Percentiles rank a stretch among this genome's conserved stretches.
phyloP scores from a whole-genome alignment of 2,113 vertebrate species.

The Larimichthys crocea region DNA sequence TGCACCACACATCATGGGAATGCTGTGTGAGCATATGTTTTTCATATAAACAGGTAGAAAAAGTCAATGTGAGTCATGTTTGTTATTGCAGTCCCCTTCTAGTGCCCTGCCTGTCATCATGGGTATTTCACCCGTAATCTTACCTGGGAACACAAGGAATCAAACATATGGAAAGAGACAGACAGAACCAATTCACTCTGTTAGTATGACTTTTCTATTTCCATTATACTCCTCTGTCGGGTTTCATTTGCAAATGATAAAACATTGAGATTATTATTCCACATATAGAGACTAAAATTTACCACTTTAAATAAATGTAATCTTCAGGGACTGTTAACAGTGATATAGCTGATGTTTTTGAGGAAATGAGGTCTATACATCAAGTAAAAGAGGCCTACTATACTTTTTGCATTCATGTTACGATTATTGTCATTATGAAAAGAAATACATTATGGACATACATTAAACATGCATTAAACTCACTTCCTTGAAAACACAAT shows the following conservation, averaged over 20 bases:
- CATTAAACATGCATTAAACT: constrained; percentile 27
- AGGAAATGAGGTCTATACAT: background rate
- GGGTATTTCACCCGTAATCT: background rate
- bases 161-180: background rate
- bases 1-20: background rate
- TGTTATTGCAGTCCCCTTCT: background rate
- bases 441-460: background rate
- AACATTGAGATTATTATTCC: background rate
- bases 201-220: background rate
- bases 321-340: background rate
- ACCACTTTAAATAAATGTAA: background rate
- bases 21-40: background rate
- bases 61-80: background rate
- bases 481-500: constrained; percentile 30
- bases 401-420: background rate
- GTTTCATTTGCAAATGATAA: background rate
- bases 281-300: background rate
- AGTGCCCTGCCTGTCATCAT: background rate
- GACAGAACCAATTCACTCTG: background rate
- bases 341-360: background rate
- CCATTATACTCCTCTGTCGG: background rate
- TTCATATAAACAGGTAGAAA: background rate
- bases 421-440: background rate
- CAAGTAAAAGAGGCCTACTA: background rate
- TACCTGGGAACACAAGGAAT: background rate